These are phyloP conservation scores for Buteo buteo DNA, from an alignment of 2,113 vertebrate species.

Conservation along the genomic window DNA sequence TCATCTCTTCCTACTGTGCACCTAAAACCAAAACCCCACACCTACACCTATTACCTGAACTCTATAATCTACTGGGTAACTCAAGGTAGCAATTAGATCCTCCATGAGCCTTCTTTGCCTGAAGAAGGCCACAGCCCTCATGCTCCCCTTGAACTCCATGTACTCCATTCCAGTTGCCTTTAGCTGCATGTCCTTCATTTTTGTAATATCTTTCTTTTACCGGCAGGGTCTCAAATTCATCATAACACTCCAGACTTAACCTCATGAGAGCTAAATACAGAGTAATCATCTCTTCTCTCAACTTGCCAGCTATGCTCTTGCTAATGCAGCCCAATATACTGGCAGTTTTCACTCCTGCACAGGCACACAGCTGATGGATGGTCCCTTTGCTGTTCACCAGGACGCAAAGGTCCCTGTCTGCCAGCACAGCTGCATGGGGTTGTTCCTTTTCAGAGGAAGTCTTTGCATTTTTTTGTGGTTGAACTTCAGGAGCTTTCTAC, in stretches of 20 bases:
- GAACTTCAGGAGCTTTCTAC: background rate
- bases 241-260: background rate
- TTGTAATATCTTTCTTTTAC: no score
- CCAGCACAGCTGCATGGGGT: background rate
- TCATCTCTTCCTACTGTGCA: background rate
- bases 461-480: background rate
- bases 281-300: background rate
- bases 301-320: background rate
- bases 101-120: background rate
- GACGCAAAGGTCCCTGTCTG: background rate
- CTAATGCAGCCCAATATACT: background rate
- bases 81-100: background rate
- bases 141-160: background rate
- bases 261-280: background rate
- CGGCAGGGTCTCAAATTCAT: background rate
- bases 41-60: background rate
- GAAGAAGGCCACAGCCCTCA: background rate
- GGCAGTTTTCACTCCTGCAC: background rate
- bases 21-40: background rate
- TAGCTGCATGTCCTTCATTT: background rate
- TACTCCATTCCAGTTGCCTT: background rate
- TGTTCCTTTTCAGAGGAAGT: background rate
- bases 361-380: background rate
- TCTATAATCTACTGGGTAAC: background rate
- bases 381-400: background rate